Evolutionary conservation across 2,888 invertebrate species (phyloP), one percentile per base, ranked within the genome.

Genomic region (Pristionchus entomophagus): DNA sequence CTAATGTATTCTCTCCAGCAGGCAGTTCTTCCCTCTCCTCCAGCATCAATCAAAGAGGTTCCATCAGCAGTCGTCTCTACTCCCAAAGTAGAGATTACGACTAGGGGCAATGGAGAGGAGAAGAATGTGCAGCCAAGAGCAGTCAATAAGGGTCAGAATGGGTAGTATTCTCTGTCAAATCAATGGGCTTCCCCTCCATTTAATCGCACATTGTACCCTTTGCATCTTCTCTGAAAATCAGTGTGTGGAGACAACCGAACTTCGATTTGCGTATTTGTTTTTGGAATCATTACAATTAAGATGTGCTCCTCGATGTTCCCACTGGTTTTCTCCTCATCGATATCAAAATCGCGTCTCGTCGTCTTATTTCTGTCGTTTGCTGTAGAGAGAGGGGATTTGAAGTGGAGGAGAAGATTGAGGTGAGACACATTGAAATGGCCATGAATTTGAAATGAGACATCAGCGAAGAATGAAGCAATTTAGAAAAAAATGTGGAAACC

Each of bases 351-450:
- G 73, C 41, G 41, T 22, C 41, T 22, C 8, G 45, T 12, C 73
- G 73, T 14, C 45, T 73, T 17, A 41, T 82, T 10, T 82, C 82
- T 0, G 38, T 82, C 12, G 38, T 82, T 14, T 82, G 82, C 59
- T 82, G 82, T 41, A 35, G 59, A 22, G 82, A 82, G 41, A 56
- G 5, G 0, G 82, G 82, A 4, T 59, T 82, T n/a, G 59, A 4
- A 26, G 53, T 59, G 2, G 82, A 56, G 2, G 82, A 82, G 19
- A 29, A 82, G n/a, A 59, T 82, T 5, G 82, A 82, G 82, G 82
- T 82, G 26, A 22, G 77, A n/a, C n/a, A n/a, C n/a, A n/a, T n/a
- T n/a, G n/a, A n/a, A n/a, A n/a, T n/a, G n/a, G n/a, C n/a, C n/a
- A n/a, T n/a, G n/a, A n/a, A n/a, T n/a, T n/a, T n/a, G n/a, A n/a